Percentiles rank a stretch among this genome's conserved stretches.
Conservation (phyloP, 2,113 vertebrate genomes). For the Gavia stellata region DNA sequence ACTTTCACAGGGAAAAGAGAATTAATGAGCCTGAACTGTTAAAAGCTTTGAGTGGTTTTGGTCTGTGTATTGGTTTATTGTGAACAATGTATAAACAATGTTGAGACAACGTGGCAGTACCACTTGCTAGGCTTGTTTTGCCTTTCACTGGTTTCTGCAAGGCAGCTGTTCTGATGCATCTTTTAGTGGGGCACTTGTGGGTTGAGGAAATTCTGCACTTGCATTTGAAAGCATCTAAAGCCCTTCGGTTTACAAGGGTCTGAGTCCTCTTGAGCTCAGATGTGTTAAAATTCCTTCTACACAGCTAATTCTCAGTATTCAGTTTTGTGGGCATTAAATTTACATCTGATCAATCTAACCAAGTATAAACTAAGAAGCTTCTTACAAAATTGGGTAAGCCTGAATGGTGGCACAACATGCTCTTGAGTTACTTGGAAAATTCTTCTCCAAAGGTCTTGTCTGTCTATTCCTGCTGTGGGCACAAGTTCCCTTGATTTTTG, state of each 20-base stretch:
- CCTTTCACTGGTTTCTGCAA: not conserved
- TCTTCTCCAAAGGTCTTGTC: not conserved
- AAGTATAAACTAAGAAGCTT: not conserved
- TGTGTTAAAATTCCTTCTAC: not conserved
- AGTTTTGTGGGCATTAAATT: not conserved
- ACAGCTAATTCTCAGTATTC: not conserved
- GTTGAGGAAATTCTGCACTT: not conserved
- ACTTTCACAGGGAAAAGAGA: not conserved
- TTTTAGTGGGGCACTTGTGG: not conserved
- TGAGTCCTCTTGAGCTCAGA: not conserved
- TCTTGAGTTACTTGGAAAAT: not conserved
- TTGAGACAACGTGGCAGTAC: not conserved
- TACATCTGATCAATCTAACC: not conserved
- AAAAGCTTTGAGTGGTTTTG: not conserved
- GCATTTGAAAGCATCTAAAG: not conserved
- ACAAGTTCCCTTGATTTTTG: rapidly evolving
- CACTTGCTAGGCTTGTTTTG: not conserved
- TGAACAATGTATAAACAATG: not conserved
- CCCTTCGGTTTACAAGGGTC: not conserved
- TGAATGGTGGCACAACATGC: not conserved
- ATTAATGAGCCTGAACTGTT: not conserved
- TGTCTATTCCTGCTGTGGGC: not conserved
- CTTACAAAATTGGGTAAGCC: not conserved
- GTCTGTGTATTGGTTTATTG: not conserved
- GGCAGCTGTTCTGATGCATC: not conserved